Evolutionary conservation across 92 coral and sea anemone genomes (phyloP).

Genomic region (Umimayanthus kanabou): DNA sequence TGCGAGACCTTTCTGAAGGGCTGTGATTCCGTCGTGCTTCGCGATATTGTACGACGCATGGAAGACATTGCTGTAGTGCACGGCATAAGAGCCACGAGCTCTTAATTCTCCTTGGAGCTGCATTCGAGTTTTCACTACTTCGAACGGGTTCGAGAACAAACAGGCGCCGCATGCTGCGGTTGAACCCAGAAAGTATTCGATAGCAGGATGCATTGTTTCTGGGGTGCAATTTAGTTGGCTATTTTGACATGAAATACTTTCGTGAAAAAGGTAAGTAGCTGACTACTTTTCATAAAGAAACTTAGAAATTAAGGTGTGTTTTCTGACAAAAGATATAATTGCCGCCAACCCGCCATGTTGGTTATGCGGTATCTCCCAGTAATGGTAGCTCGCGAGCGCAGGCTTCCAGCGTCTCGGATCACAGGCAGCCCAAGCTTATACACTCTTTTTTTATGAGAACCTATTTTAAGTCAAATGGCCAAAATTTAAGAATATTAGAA

Average conservation of each 20-base stretch:
- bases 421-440: too few species aligned
- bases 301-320: too few species aligned
- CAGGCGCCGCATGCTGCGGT: conserved; percentile 97
- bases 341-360: too few species aligned
- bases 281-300: not conserved
- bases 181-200: conserved; percentile 87
- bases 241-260: too few species aligned
- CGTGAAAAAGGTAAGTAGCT: not conserved
- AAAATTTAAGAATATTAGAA: too few species aligned
- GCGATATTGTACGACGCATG: conserved; percentile 92
- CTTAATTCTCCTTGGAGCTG: conserved; percentile 94
- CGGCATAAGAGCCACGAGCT: conserved; percentile 88
- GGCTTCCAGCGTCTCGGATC: too few species aligned
- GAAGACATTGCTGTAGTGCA: conserved; percentile 83
- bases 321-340: too few species aligned
- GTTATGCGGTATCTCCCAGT: too few species aligned
- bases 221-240: not conserved
- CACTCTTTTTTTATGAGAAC: too few species aligned
- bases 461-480: too few species aligned
- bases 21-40: conserved; percentile 82
- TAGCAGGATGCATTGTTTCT: conserved; percentile 30
- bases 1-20: conserved; percentile 89
- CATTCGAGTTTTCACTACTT: conserved; percentile 98
- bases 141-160: conserved; percentile 92
- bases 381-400: too few species aligned